These are phyloP conservation scores for Hypomesus transpacificus DNA, from an alignment of 2,113 vertebrate genomes.

Conservation along the genomic window DNA sequence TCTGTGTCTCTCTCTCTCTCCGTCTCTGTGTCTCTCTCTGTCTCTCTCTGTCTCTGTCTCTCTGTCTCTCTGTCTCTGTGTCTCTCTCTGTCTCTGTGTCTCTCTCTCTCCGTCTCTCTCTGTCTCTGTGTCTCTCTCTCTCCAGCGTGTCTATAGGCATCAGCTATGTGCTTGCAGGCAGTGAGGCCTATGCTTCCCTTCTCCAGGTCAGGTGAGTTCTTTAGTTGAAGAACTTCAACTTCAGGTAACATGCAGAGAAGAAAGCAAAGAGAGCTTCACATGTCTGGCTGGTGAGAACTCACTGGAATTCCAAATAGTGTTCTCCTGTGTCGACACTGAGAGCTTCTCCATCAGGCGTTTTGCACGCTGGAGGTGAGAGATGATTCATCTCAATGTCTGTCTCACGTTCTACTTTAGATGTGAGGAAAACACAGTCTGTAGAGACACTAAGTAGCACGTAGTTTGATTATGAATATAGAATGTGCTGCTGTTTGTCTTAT, in stretches of 20 bases:
- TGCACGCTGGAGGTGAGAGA: no score
- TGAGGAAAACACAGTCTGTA: neutral
- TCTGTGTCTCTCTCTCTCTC: neutral
- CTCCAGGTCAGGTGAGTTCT: slow-evolving; percentile 61
- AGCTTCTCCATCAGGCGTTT: no score
- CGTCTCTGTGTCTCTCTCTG: neutral
- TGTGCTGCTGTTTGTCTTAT: neutral
- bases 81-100: neutral
- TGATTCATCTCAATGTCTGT: no score
- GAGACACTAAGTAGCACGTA: neutral
- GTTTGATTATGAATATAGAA: neutral
- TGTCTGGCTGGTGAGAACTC: no score
- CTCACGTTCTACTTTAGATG: neutral
- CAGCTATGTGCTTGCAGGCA: slow-evolving; percentile 70
- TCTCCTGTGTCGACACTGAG: no score
- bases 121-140: neutral
- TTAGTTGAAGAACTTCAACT: neutral
- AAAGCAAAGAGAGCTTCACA: no score
- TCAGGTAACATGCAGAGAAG: no score
- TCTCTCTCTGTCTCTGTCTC: no score
- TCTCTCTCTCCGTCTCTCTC: neutral
- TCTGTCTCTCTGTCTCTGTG: neutral
- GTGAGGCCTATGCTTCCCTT: slow-evolving; percentile 67
- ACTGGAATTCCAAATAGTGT: no score
- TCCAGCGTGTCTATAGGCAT: slow-evolving; percentile 66